phyloP scores from a whole-genome alignment of 2,113 vertebrate species.

The Tauraco erythrolophus region DNA sequence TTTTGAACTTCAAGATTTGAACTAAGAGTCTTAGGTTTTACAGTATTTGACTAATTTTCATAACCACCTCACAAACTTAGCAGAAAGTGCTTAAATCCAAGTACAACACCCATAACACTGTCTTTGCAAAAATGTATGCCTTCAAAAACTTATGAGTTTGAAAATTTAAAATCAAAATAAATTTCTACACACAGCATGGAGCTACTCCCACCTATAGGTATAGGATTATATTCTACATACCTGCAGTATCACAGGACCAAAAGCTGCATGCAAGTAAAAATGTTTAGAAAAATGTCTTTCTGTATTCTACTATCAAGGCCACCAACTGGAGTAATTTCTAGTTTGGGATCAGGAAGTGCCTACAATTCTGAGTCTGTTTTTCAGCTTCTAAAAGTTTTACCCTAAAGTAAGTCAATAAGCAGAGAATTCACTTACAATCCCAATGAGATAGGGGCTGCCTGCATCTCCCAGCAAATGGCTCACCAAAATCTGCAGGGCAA shows the following conservation, averaged over 20 bases:
- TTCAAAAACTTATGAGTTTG: neutral
- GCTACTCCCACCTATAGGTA: neutral
- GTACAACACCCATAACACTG: neutral
- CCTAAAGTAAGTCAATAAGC: neutral
- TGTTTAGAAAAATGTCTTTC: neutral
- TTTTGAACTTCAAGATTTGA: neutral
- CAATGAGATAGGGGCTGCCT: constrained; percentile 84
- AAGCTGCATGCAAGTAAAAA: neutral
- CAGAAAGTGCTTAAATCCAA: neutral
- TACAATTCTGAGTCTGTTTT: neutral
- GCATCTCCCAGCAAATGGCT: constrained; percentile 87
- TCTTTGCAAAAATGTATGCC: neutral
- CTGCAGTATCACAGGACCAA: neutral
- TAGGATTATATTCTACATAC: neutral
- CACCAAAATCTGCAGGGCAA: constrained; percentile 85
- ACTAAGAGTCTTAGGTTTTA: neutral
- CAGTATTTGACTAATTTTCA: neutral
- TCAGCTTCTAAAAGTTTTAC: neutral
- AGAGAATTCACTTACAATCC: constrained; percentile 74
- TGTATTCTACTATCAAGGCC: neutral
- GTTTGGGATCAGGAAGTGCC: neutral
- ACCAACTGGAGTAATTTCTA: neutral
- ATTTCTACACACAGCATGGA: neutral
- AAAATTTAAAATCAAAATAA: neutral
- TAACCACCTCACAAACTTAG: neutral